Conservation (phyloP, 2,113 vertebrate species). For the Calypte anna region DNA sequence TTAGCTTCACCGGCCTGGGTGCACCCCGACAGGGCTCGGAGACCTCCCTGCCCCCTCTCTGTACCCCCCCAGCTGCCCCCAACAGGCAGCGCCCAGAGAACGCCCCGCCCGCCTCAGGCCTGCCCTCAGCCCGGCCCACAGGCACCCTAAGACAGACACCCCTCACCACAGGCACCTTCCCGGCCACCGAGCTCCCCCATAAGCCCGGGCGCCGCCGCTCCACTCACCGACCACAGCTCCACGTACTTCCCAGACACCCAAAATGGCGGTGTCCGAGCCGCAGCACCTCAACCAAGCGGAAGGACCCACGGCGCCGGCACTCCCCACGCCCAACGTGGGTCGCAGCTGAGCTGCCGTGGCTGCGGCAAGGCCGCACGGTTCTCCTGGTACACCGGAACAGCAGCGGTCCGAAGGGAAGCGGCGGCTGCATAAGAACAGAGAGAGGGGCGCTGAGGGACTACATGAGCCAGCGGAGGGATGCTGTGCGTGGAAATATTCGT, state of each 20-base stretch:
- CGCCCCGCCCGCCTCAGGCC: background rate
- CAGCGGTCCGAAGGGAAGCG: no score
- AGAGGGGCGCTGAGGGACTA: background rate
- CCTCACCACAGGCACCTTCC: background rate
- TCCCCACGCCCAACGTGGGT: rapidly evolving
- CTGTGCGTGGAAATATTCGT: rapidly evolving
- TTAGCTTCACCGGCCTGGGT: no score
- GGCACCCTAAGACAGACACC: rapidly evolving
- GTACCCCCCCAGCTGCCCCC: background rate
- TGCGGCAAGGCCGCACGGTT: background rate
- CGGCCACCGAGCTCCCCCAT: background rate
- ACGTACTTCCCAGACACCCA: rapidly evolving
- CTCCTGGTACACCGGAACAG: no score
- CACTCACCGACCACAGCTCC: rapidly evolving
- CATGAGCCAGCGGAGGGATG: background rate
- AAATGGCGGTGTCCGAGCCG: background rate
- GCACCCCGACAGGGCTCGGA: rapidly evolving
- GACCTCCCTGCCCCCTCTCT: background rate
- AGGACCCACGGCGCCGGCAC: rapidly evolving
- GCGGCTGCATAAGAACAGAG: rapidly evolving
- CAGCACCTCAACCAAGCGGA: background rate
- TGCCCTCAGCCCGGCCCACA: background rate
- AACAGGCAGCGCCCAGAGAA: rapidly evolving
- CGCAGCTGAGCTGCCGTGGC: background rate
- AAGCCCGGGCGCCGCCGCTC: rapidly evolving